Evolutionary conservation across 2,888 invertebrate species (phyloP), one percentile per base, ranked within the genome.

Genomic region (Pantelozetes paolii): DNA sequence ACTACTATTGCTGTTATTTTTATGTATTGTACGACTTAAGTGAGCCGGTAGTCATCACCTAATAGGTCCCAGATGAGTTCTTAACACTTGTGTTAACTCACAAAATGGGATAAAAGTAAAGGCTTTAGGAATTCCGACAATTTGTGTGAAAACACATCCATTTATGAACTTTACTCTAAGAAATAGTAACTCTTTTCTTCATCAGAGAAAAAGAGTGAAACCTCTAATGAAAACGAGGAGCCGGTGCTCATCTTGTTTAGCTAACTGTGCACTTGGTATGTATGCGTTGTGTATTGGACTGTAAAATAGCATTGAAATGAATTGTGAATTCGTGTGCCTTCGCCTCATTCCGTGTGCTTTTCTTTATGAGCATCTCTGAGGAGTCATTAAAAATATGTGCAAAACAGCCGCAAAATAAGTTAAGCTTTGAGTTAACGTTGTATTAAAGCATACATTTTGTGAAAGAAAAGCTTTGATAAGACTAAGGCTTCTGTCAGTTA

Each of bases 371-470:
- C 54, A 54, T 54, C 54, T 54, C 54, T 15, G 18, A 9, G 54
- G 54, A 54, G 54, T 54, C 54, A 54, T 54, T 54, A 54, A 54
- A 54, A 54, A 54, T 54, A 54, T 54, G 54, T 54, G 54, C 54
- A 54, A 45, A 45, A 26, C 23, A 54, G 54, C 54, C 54, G 13
- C 54, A 54, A 54, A 54, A 54, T 54, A 54, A 54, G 54, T 54
- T 54, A 45, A 50, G 54, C 23, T 15, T 54, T 54, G 54, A 54
- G 54, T 54, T 54, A 54, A 18, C 54, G 54, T 20, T 45, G 54
- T 28, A 54, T 54, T 54, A 54, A 54, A 54, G 23, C 54, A 54
- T 54, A 15, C 5, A 50, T 54, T 54, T 54, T 54, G 54, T 54
- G 9, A 54, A 20, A 54, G 54, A 54, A 54, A 54, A 54, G 23